Evolutionary conservation across 2,797 vertebrate genomes (phyloP), one percentile per base, ranked within the genome.

Genomic region (Uromys caudimaculatus): DNA sequence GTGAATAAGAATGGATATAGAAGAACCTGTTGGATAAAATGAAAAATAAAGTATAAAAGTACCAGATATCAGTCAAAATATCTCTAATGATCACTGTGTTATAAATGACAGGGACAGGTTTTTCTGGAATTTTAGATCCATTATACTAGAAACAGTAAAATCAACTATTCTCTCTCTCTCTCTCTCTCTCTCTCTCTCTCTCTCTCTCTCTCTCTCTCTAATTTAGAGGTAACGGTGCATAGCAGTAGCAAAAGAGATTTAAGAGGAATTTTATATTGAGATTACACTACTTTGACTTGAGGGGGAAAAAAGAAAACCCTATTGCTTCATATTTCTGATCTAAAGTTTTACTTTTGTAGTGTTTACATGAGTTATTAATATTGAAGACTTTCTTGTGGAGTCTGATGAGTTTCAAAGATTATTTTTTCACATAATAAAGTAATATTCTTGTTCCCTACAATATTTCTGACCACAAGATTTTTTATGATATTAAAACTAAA

Each of bases 351-450:
- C 7, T 54, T 54, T 71, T 89, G 21, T 78, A 78, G 58, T 91
- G 1, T 96, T 94, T 56, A 52, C 73, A 94, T 69, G 60, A 69
- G 73, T 54, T 93, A 93, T 97, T 96, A 95, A 62, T 97, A 54
- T 38, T 84, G 27, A 94, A 60, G 23, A n/a, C 19, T 23, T 35
- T 91, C 87, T 75, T 96, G n/a, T 69, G 75, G 24, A 88, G 21
- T 75, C 58, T 82, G 44, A 89, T 93, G n/a, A 92, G 38, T 94
- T 95, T 91, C 10, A 1, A 96, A 98, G 60, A 87, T 97, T 95
- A 95, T 94, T 69, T 69, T 93, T 94, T 58, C 91, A 47, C 85
- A 17, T 96, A 97, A 93, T 95, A 90, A 96, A 94, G 64, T 96
- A 79, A 95, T 79, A 52, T 88, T 92, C 47, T 47, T 73, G 0